These are phyloP conservation scores for Drosophila ogumai DNA, from an alignment of 1,140 invertebrate species.

Conservation along the genomic window DNA sequence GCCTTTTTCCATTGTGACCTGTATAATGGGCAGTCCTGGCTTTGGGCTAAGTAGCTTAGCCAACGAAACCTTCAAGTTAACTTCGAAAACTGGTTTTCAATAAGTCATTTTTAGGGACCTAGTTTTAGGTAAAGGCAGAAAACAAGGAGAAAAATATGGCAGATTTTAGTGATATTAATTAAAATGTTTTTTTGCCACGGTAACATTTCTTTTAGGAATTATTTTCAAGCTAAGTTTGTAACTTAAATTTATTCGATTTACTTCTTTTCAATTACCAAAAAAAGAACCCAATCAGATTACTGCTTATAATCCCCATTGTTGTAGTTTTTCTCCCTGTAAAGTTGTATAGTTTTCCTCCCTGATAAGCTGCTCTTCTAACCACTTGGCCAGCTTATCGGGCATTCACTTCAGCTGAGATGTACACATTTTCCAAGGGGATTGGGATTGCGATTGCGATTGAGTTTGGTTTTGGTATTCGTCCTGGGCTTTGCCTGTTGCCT, in stretches of 20 bases:
- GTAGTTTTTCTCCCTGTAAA: background rate
- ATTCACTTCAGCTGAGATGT: conserved; percentile 50
- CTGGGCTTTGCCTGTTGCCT: conserved; percentile 22
- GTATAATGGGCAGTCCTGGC: conserved; percentile 27
- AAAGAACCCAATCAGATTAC: background rate
- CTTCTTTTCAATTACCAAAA: background rate
- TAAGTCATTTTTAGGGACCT: conserved; percentile 2
- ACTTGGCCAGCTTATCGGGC: conserved; percentile 61
- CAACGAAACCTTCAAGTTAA: conserved; percentile 26
- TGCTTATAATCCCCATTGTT: conserved; percentile 3
- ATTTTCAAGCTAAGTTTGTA: too few relatives aligned
- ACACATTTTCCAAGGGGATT: conserved; percentile 6
- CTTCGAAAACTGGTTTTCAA: conserved; percentile 21
- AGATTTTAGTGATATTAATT: background rate
- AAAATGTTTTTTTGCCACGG: background rate
- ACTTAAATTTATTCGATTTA: background rate
- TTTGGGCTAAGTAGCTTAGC: conserved; percentile 50
- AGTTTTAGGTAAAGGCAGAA: background rate
- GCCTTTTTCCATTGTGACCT: conserved; percentile 50
- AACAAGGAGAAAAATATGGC: background rate
- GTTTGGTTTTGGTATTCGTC: background rate
- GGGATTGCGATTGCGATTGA: background rate
- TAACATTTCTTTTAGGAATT: background rate
- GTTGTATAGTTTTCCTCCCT: background rate
- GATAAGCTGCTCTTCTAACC: conserved; percentile 11